Evolutionary conservation across 2,888 invertebrate species (phyloP).

Genomic region (Uloborus plumipes): DNA sequence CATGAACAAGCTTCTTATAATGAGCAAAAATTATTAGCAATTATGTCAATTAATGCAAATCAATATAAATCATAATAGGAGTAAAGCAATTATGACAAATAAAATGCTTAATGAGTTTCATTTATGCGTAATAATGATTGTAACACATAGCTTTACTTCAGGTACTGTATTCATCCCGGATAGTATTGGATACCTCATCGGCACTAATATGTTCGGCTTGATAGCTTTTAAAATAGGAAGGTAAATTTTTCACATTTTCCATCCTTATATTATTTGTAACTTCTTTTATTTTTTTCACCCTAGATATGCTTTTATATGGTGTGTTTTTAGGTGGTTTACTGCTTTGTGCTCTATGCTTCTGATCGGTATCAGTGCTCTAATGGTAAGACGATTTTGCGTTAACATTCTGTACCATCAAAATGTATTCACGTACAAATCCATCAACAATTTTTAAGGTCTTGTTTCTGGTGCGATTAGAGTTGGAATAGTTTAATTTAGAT

Average conservation of each 20-base stretch:
- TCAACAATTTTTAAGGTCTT: too few species aligned
- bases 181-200: conserved; percentile 85
- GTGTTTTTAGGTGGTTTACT: conserved; percentile 75
- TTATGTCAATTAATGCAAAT: too few species aligned
- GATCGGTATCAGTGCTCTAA: conserved; percentile 77
- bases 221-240: conserved; percentile 78
- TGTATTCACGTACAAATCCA: too few species aligned
- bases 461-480: too few species aligned
- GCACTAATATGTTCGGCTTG: conserved; percentile 83
- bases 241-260: conserved; percentile 66
- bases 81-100: too few species aligned
- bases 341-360: conserved; percentile 78
- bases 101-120: too few species aligned
- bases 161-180: conserved; percentile 89
- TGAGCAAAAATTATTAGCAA: too few species aligned
- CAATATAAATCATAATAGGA: too few species aligned
- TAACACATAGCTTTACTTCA: conserved; percentile 69
- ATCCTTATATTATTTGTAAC: background rate
- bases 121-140: too few species aligned
- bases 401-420: too few species aligned
- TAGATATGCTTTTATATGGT: background rate
- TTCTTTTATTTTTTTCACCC: background rate
- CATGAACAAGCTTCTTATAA: too few species aligned
- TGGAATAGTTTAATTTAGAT: too few species aligned
- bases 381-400: conserved; percentile 74